Conservation (phyloP, 2,113 vertebrate species). For the Pristiophorus japonicus region DNA sequence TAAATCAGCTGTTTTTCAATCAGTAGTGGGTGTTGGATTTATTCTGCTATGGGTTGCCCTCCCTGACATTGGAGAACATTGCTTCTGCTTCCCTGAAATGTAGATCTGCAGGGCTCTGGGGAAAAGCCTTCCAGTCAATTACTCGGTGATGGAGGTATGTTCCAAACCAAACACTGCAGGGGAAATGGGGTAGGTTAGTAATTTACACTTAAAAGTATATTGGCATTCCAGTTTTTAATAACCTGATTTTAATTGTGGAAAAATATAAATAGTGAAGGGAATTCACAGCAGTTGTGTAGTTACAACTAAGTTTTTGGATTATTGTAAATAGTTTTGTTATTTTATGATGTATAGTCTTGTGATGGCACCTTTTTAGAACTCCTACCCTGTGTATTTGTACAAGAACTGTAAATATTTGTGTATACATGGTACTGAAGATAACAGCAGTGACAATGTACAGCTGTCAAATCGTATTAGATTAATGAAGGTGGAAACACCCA, state of each 20-base stretch:
- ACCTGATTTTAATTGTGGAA: conserved; percentile 25
- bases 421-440: conserved; percentile 84
- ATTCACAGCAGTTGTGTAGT: conserved; percentile 95
- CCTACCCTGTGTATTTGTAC: conserved; percentile 56
- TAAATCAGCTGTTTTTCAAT: neutral
- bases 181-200: neutral
- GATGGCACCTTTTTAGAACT: conserved; percentile 67
- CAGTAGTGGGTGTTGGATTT: neutral
- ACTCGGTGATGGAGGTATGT: neutral
- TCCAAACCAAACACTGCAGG: neutral
- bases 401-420: conserved; percentile 74
- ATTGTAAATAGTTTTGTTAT: conserved; percentile 65
- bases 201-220: neutral
- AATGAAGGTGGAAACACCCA: conserved; percentile 19
- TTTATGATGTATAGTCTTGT: conserved; percentile 64
- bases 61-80: neutral
- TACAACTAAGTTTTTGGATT: conserved; percentile 81
- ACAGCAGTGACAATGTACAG: conserved; percentile 68
- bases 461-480: conserved; percentile 50
- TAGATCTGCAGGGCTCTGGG: neutral
- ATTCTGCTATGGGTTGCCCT: neutral
- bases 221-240: conserved; percentile 35
- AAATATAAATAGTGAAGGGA: conserved; percentile 61
- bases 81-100: neutral
- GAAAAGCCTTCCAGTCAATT: neutral